Percentiles rank a stretch among this genome's conserved stretches.
phyloP scores from a whole-genome alignment of 2,113 vertebrate genomes.

The Hydrochoerus hydrochaeris region DNA sequence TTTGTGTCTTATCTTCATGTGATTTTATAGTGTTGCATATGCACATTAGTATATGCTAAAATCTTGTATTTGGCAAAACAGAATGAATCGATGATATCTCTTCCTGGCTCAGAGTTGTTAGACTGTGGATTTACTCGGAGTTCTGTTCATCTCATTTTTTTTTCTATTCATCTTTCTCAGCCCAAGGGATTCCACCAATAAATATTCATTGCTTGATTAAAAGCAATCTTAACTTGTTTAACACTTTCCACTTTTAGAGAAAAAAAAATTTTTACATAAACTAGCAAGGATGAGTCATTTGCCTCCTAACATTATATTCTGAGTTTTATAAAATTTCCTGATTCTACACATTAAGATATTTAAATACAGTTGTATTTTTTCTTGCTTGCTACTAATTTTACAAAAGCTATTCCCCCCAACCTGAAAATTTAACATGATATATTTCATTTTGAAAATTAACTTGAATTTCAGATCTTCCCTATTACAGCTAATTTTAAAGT shows the following conservation, averaged over 20 bases:
- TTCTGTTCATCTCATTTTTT: not conserved
- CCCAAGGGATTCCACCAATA: constrained; percentile 8
- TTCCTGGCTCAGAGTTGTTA: not conserved
- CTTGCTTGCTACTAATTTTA: constrained; percentile 33
- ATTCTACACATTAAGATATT: not conserved
- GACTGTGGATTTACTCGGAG: not conserved
- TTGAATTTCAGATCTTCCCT: constrained; percentile 15
- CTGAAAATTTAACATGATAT: constrained; percentile 14
- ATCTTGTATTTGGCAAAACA: not conserved
- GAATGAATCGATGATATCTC: not conserved
- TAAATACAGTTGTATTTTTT: constrained; percentile 38
- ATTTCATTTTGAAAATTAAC: constrained; percentile 49
- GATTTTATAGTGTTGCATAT: constrained; percentile 13
- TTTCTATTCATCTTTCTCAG: not conserved
- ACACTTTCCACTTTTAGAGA: constrained; percentile 36
- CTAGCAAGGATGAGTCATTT: not conserved
- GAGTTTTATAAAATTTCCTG: not conserved
- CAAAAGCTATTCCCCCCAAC: not conserved
- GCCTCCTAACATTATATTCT: not conserved
- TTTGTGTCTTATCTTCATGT: not conserved
- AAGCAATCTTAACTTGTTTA: constrained; percentile 33
- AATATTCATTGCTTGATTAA: not conserved
- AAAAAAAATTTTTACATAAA: constrained; percentile 15
- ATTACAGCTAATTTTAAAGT: not conserved
- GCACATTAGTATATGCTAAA: not conserved